Base-by-base conservation (phyloP, 2,888 invertebrate genomes). In the Agonopterix arenella region DNA sequence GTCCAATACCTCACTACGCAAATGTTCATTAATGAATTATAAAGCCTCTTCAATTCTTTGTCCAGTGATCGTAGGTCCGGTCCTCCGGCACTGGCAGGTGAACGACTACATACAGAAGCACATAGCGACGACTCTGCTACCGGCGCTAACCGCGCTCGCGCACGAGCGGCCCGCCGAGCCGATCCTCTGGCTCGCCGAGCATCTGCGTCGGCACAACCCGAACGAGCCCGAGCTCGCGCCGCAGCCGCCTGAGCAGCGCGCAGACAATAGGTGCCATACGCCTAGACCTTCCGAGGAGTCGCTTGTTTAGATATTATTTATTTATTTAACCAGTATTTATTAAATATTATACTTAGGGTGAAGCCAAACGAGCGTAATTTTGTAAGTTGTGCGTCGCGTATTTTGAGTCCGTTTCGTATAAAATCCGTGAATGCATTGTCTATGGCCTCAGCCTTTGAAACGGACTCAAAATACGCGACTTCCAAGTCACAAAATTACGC, bases 111-210 rank as follows among this genome's bases (percentile, higher is more conserved):
- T 96, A 45, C 91, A 92, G 64, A 89, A 92, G 65, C 79, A 91
- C 48, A 84, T 96, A 8, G 93, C 93, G 53, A 90, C 92, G 0
- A 91, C 92, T 0, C 79, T 97, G 43, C 58, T 90, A 28, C 88
- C 92, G 36, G 93, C 91, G 2, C 73, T 94, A 47, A 90, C 92
- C 1, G 91, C 94, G 64, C 81, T 96, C 28, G 93, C 93, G 76
- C 92, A 80, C 76, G 90, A 91, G 62, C 93, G 93, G 56, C 96
- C 96, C 0, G 82, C 89, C 0, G 94, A 96, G 73, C 96, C 96
- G 0, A 80, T 96, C 41, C 72, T 93, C 36, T 95, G 94, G 93
- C 79, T 97, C 43, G 95, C 95, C 1, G 93, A 95, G 58, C 93
- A 94, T 91, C 80, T 97, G 42, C 80, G 93, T 5, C 78, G 90